Percentiles rank a stretch among this genome's conserved stretches.
Conservation (phyloP, 2,113 vertebrate genomes). For the Dendropsophus ebraccatus region DNA sequence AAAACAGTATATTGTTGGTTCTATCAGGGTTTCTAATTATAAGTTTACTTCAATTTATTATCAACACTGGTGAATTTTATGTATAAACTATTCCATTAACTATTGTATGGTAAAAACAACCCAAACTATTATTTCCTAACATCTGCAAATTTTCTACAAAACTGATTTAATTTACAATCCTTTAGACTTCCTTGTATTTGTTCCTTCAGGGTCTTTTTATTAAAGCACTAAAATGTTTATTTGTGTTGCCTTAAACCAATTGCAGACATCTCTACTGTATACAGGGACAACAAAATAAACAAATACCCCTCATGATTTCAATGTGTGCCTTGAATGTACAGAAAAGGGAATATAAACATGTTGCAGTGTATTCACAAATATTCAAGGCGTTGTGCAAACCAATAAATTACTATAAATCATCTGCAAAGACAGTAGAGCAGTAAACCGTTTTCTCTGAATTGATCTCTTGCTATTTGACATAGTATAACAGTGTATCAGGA, state of each 20-base stretch:
- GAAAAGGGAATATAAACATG: neutral
- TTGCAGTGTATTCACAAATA: neutral
- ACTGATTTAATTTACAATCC: neutral
- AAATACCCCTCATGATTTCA: neutral
- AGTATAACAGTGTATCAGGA: neutral
- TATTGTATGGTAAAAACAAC: neutral
- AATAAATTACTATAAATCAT: neutral
- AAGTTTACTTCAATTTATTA: neutral
- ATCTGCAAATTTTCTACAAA: neutral
- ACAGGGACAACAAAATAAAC: conserved; percentile 3
- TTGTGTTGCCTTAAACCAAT: neutral
- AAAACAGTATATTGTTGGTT: neutral
- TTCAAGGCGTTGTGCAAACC: neutral
- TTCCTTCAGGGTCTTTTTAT: neutral
- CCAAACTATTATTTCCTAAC: neutral
- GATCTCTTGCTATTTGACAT: neutral
- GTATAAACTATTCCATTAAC: neutral
- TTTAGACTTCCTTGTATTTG: neutral
- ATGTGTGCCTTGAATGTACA: neutral
- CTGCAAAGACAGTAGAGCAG: neutral
- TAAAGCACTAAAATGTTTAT: conserved; percentile 8
- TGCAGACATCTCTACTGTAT: neutral
- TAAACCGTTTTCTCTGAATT: neutral
- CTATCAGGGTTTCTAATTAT: neutral
- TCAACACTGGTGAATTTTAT: neutral